phyloP scores from a whole-genome alignment of 2,113 vertebrate genomes.

The Nycticebus coucang region DNA sequence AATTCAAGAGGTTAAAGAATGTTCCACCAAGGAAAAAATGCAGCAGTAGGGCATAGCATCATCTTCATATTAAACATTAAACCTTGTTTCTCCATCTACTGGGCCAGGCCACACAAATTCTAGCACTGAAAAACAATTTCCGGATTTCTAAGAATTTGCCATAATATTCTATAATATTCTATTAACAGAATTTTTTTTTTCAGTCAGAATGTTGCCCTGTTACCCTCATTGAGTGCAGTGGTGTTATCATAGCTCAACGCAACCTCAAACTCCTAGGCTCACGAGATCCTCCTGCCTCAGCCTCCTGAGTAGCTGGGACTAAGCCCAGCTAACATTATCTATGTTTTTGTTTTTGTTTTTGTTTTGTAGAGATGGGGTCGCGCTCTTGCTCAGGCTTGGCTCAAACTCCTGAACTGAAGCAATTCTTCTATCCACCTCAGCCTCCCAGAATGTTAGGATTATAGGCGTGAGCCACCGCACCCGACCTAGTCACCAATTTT shows the following conservation, averaged over 20 bases:
- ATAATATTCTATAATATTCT: not conserved
- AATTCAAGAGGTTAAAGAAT: conserved; percentile 20
- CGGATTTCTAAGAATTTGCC: conserved; percentile 18
- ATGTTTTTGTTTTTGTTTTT: not conserved
- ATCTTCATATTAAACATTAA: not conserved
- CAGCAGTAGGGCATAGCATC: not conserved
- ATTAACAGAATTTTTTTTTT: conserved; percentile 28
- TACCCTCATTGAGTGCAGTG: not conserved
- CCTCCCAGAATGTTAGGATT: not conserved
- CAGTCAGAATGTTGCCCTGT: too few relatives aligned
- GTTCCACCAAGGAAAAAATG: not conserved
- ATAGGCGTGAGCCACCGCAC: not conserved
- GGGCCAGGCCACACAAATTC: not conserved
- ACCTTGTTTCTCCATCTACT: not conserved
- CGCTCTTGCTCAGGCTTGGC: not conserved
- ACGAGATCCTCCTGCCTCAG: not conserved
- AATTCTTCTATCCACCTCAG: not conserved
- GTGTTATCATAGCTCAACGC: not conserved
- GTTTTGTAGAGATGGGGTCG: not conserved
- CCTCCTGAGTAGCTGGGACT: not conserved
- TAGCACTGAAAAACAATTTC: conserved; percentile 19
- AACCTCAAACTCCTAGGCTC: not conserved
- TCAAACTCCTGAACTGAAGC: not conserved
- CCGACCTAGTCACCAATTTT: not conserved
- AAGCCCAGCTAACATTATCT: not conserved